Percentiles rank a stretch among this genome's conserved stretches.
Evolutionary conservation across 2,113 vertebrate genomes (phyloP).

Genomic region (Morone saxatilis): DNA sequence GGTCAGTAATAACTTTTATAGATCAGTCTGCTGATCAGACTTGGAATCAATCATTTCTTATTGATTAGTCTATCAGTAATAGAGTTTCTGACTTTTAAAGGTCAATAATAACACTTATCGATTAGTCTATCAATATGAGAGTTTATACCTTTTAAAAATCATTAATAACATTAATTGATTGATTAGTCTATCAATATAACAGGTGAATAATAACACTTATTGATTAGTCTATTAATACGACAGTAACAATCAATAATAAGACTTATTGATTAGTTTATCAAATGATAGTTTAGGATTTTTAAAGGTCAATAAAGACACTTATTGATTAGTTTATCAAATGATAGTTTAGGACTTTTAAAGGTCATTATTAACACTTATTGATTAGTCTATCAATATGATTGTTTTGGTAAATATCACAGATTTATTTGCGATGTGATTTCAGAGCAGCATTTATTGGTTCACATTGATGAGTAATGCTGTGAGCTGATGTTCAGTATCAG

Average conservation of each 20-base stretch:
- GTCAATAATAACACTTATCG: not conserved
- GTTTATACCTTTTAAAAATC: not conserved
- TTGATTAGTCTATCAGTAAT: not conserved
- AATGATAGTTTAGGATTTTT: not conserved
- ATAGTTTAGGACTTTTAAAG: not conserved
- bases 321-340: not conserved
- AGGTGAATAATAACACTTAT: not conserved
- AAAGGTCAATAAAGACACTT: not conserved
- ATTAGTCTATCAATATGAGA: not conserved
- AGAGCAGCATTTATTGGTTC: not conserved
- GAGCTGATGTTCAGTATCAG: not conserved
- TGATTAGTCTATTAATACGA: not conserved
- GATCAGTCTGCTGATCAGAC: not conserved
- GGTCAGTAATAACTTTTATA: not conserved
- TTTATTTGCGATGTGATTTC: not conserved
- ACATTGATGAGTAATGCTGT: not conserved
- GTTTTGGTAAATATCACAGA: not conserved
- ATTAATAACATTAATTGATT: not conserved
- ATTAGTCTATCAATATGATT: not conserved
- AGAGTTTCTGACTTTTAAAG: not conserved
- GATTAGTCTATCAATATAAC: not conserved
- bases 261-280: not conserved
- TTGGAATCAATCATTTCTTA: not conserved
- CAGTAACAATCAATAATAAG: not conserved
- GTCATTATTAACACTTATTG: not conserved